These are phyloP conservation scores for Zhuqinia jingwanae DNA, from an alignment of 2,888 invertebrate species.

Conservation along the genomic window DNA sequence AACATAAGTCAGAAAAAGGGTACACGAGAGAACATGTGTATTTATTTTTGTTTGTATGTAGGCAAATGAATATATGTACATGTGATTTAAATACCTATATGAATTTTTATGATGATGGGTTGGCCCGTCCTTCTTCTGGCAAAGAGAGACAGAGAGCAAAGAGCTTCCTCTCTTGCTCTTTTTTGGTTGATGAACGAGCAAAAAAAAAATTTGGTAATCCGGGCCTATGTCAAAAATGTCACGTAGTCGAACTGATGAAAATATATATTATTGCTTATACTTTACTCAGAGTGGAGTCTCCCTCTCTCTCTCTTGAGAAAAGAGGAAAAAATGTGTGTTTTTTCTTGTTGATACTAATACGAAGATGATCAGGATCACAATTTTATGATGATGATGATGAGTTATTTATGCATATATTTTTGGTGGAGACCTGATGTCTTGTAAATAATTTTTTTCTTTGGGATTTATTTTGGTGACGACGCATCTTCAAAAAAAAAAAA, in stretches of 20 bases:
- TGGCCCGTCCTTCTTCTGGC: not conserved
- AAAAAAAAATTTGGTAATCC: conserved; percentile 58
- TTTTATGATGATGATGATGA: conserved; percentile 8
- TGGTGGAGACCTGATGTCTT: conserved; percentile 43
- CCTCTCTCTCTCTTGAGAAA: not conserved
- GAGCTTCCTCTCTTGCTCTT: not conserved
- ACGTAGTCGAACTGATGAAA: conserved; percentile 52
- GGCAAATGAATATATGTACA: too few species aligned
- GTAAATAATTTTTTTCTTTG: not conserved
- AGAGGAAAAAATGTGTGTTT: not conserved
- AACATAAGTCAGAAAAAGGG: conserved; percentile 50
- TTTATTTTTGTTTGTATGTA: not conserved
- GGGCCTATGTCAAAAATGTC: conserved; percentile 52
- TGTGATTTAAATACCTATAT: not conserved
- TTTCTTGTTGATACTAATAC: not conserved
- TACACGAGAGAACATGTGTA: conserved; percentile 6
- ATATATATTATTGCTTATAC: too few species aligned
- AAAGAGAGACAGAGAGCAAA: too few species aligned
- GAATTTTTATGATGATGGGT: not conserved
- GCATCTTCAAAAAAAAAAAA: too few species aligned
- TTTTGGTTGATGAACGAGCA: conserved; percentile 28
- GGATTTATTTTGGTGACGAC: not conserved
- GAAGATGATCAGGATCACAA: not conserved
- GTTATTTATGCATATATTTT: not conserved
- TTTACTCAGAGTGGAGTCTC: too few species aligned